These are phyloP conservation scores for Galendromus occidentalis DNA, from an alignment of 1,140 invertebrate genomes.

Conservation along the genomic window DNA sequence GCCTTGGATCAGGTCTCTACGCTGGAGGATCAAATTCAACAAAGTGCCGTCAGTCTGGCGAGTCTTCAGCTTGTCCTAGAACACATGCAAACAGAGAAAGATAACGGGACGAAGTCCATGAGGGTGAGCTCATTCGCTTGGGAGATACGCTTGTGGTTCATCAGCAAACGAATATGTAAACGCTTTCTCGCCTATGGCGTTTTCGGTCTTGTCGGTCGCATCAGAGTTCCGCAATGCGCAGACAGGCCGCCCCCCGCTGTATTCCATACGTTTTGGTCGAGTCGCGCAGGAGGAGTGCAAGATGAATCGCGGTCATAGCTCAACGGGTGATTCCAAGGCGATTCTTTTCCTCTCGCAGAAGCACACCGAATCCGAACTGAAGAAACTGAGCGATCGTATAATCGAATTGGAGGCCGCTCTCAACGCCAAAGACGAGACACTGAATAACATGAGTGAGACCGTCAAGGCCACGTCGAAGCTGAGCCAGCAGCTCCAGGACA, in stretches of 20 bases:
- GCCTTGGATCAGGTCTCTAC: not conserved
- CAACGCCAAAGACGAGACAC: not conserved
- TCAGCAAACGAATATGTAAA: too few species aligned
- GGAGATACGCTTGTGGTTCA: too few species aligned
- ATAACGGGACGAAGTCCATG: not conserved
- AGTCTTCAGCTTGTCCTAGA: conserved; percentile 5
- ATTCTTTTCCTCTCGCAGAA: not conserved
- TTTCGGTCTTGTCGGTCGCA: too few species aligned
- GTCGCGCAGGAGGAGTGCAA: too few species aligned
- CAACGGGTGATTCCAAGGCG: too few species aligned
- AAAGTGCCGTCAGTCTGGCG: not conserved
- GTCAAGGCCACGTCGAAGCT: not conserved
- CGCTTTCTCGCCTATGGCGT: too few species aligned
- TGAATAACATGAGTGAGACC: not conserved
- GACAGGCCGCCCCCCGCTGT: too few species aligned
- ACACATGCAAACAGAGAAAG: not conserved
- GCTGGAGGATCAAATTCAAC: not conserved
- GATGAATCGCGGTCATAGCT: too few species aligned
- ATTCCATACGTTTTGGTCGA: too few species aligned
- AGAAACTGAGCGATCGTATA: not conserved
- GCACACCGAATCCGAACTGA: not conserved
- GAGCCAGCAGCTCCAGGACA: not conserved
- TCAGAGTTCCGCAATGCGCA: too few species aligned
- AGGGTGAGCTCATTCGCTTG: too few species aligned
- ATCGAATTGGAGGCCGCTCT: not conserved